Base-by-base conservation (phyloP, 2,113 vertebrate genomes). In the Origma solitaria region DNA sequence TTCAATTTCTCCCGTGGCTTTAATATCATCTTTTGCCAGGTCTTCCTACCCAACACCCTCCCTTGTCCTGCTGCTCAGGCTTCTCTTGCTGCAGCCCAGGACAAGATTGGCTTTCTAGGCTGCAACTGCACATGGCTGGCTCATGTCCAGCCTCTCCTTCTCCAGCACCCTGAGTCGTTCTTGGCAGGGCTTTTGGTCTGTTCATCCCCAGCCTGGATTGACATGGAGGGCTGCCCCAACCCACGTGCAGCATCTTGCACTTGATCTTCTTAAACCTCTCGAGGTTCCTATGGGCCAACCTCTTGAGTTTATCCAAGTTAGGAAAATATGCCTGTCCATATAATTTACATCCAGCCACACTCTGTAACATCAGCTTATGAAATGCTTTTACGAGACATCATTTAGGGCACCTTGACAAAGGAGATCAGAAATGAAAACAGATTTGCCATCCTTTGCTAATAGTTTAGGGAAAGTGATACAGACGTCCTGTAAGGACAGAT, bases 381-480 rank as follows among this genome's bases (percentile, higher is more conserved):
- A 95, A 82, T 92, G 35, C 44, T 92, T 96, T 95, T 90, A 90
- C 1, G 44, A 82, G 38, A 71, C 37, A 66, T 86, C 54, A 62
- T 77, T 94, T 72, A 77, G 35, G 62, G 45, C 85, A 89, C 91
- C 45, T 85, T 96, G 66, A 93, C 75, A 92, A 94, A 83, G 21
- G 37, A 61, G 79, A 95, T 92, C 65, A 88, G 80, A 84, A 97
- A 95, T 78, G 35, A 82, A 88, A 97, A 94, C 28, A 88, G 57
- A 90, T 80, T 84, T 90, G 35, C 54, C 57, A 76, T 95, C 47
- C 65, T 95, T 95, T 97, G 62, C 53, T 95, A 85, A 84, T 50
- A 82, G 44, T 94, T 94, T 86, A 82, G 56, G 35, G 82, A 93
- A 95, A 96, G 37, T 45, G 40, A 83, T 88, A 81, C 83, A 94